A percentile compares a stretch with the other conserved stretches of the same genome.
Evolutionary conservation across 2,888 invertebrate genomes (phyloP).

Genomic region (Rhaphigaster nebulosa): DNA sequence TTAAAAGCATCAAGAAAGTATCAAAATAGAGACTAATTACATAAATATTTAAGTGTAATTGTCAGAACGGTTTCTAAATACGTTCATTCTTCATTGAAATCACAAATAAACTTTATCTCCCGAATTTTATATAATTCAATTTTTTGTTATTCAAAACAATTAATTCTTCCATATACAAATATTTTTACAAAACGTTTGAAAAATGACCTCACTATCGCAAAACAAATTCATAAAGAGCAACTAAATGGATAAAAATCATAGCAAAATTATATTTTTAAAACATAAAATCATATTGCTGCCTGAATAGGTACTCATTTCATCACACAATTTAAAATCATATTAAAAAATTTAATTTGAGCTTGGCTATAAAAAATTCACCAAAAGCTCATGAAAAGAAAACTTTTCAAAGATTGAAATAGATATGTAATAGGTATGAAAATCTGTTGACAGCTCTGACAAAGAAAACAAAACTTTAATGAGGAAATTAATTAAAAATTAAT

Average conservation of each 20-base stretch:
- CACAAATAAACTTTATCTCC: not conserved
- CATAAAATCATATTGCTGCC: not conserved
- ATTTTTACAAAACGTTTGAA: not conserved
- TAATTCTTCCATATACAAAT: not conserved
- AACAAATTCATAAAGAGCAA: not conserved
- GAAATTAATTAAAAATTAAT: not conserved
- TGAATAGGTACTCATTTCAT: not conserved
- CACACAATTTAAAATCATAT: not conserved
- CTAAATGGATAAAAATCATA: not conserved
- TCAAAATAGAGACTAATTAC: conserved; percentile 52
- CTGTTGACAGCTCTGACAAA: not conserved
- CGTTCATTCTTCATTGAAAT: not conserved
- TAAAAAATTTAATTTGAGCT: not conserved
- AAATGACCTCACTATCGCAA: not conserved
- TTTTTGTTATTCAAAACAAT: not conserved
- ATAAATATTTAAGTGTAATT: conserved; percentile 5
- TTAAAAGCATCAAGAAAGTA: conserved; percentile 9
- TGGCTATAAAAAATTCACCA: not conserved
- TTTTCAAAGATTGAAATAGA: not conserved
- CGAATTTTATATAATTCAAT: not conserved
- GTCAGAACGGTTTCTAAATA: not conserved
- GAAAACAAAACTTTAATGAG: not conserved
- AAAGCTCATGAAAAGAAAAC: not conserved
- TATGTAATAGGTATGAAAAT: not conserved
- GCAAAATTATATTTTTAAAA: not conserved